These are phyloP conservation scores for Sinhomidia bicolor DNA, from an alignment of 2,888 invertebrate genomes.

Conservation along the genomic window DNA sequence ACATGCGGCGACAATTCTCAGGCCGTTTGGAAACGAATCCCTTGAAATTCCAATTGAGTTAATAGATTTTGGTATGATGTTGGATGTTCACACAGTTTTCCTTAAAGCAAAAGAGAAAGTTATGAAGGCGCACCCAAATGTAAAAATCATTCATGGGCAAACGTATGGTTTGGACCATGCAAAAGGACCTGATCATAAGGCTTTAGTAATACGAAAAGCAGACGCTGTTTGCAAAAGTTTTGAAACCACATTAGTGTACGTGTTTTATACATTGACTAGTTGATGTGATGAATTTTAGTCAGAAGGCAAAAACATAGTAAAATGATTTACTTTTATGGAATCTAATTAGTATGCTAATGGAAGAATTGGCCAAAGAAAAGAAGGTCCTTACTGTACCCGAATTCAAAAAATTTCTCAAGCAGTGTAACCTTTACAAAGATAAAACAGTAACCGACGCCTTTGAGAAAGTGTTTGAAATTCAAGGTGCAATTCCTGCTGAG, in stretches of 20 bases:
- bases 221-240: conserved; percentile 83
- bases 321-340: no score
- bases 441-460: conserved; percentile 81
- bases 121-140: conserved; percentile 80
- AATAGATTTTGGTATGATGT: conserved; percentile 83
- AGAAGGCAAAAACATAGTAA: no score
- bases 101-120: conserved; percentile 80
- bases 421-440: conserved; percentile 79
- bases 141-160: conserved; percentile 82
- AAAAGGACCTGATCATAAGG: conserved; percentile 82
- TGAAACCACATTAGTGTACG: conserved; percentile 78
- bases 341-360: conserved; percentile 78
- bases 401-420: conserved; percentile 79
- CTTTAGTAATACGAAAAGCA: conserved; percentile 83
- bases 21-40: conserved; percentile 81
- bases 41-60: conserved; percentile 81
- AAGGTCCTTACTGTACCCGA: conserved; percentile 65
- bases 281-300: no score
- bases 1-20: conserved; percentile 82
- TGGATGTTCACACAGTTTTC: conserved; percentile 82
- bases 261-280: neutral
- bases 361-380: conserved; percentile 76
- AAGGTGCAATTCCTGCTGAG: neutral
- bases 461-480: conserved; percentile 81
- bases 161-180: conserved; percentile 83